These are phyloP conservation scores for Stegastes partitus DNA, from an alignment of 2,113 vertebrate species.

Conservation along the genomic window DNA sequence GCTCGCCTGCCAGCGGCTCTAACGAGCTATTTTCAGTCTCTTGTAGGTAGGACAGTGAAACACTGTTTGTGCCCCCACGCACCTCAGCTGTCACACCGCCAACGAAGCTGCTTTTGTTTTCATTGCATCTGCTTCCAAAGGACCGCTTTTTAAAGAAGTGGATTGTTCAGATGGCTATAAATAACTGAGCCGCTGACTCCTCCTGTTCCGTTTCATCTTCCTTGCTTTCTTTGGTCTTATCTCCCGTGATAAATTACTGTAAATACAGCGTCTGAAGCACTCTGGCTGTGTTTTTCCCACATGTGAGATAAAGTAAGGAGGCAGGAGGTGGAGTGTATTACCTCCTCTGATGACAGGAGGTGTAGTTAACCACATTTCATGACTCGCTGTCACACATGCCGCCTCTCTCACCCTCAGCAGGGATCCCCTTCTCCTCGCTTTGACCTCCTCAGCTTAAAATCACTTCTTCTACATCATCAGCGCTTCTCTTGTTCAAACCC, in stretches of 20 bases:
- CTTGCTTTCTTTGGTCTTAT: constrained; percentile 23
- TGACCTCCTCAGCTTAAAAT: constrained; percentile 30
- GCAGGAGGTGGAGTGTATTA: constrained; percentile 22
- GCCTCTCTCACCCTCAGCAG: neutral
- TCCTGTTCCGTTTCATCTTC: constrained; percentile 7
- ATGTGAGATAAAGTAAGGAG: constrained; percentile 6
- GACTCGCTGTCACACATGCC: constrained; percentile 17
- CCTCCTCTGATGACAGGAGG: constrained; percentile 40
- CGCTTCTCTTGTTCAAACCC: constrained; percentile 41
- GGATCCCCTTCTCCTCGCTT: constrained; percentile 1
- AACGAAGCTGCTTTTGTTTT: constrained; percentile 54
- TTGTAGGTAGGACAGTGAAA: constrained; percentile 51
- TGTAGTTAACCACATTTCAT: constrained; percentile 30
- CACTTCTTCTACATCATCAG: constrained; percentile 19
- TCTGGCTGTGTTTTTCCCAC: neutral
- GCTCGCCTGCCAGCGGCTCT: constrained; percentile 54
- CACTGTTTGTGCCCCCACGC: constrained; percentile 19
- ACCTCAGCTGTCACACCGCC: constrained; percentile 34
- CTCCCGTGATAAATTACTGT: constrained; percentile 22
- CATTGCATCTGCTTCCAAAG: neutral
- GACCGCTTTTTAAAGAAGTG: neutral
- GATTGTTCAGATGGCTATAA: constrained; percentile 54
- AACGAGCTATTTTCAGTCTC: constrained; percentile 74
- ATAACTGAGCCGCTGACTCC: constrained; percentile 51
- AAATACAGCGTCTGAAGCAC: constrained; percentile 28